Evolutionary conservation across 1,140 invertebrate genomes (phyloP).

Genomic region (Bombus confusus): DNA sequence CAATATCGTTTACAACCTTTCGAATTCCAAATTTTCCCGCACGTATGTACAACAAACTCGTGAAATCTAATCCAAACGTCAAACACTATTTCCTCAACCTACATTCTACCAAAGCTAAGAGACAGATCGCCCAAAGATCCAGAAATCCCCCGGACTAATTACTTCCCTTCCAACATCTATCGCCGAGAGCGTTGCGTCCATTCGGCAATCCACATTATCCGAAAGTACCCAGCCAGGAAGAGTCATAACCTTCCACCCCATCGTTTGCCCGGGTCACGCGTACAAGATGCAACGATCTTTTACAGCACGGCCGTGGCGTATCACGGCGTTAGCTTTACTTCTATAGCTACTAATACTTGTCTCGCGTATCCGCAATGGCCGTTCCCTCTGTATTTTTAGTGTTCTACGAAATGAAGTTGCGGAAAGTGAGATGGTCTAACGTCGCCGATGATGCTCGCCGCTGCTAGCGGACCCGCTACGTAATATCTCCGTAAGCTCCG

Average conservation of each 20-base stretch:
- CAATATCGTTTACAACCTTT: no score
- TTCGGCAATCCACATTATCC: constrained; percentile 7
- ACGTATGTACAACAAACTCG: no score
- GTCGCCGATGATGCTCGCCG: constrained; percentile 39
- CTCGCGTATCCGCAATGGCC: constrained; percentile 18
- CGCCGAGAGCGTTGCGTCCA: background rate
- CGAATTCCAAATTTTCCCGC: no score
- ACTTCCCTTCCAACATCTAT: background rate
- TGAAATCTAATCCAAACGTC: no score
- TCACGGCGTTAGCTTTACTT: no score
- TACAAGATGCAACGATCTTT: constrained; percentile 34
- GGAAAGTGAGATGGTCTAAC: constrained; percentile 73
- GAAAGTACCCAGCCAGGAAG: background rate
- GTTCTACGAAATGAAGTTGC: constrained; percentile 79
- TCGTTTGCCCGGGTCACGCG: background rate
- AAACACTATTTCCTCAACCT: background rate
- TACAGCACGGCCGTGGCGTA: constrained; percentile 7
- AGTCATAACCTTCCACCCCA: constrained; percentile 7
- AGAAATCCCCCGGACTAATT: constrained; percentile 18
- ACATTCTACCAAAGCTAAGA: background rate
- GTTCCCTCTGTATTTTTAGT: constrained; percentile 76
- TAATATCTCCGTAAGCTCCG: constrained; percentile 82
- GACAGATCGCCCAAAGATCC: background rate
- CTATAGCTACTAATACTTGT: constrained; percentile 34
- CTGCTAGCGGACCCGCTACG: constrained; percentile 60